Conservation (phyloP, 2,797 vertebrate genomes). For the Girardinus metallicus region DNA sequence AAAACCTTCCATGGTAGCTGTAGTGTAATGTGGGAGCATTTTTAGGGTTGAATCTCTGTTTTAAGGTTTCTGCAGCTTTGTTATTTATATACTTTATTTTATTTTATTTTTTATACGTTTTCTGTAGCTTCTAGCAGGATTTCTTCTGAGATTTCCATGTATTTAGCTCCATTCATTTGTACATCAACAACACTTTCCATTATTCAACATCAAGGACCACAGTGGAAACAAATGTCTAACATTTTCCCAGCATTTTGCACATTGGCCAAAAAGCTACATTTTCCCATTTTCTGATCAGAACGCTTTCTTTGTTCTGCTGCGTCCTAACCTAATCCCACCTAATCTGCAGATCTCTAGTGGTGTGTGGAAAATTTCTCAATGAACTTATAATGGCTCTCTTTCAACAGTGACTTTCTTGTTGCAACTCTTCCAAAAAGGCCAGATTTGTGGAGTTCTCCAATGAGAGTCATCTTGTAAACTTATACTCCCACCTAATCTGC, state of each 20-base stretch:
- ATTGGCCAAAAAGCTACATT: not conserved
- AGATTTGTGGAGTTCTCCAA: not conserved
- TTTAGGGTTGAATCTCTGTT: not conserved
- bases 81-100: not conserved
- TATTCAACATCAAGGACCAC: not conserved
- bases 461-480: not conserved
- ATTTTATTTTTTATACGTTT: not conserved
- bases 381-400: not conserved
- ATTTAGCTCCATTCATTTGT: not conserved
- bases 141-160: not conserved
- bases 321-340: no score
- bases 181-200: not conserved
- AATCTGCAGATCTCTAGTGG: no score
- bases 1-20: not conserved
- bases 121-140: not conserved
- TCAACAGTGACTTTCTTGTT: not conserved
- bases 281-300: not conserved
- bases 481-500: not conserved
- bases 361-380: not conserved
- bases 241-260: not conserved
- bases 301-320: not conserved
- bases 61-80: not conserved
- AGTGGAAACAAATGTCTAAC: not conserved
- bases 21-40: not conserved
- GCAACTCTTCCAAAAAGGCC: not conserved